Evolutionary conservation across 2,888 invertebrate species (phyloP), one percentile per base, ranked within the genome.

Genomic region (Chelonus formosanus): DNA sequence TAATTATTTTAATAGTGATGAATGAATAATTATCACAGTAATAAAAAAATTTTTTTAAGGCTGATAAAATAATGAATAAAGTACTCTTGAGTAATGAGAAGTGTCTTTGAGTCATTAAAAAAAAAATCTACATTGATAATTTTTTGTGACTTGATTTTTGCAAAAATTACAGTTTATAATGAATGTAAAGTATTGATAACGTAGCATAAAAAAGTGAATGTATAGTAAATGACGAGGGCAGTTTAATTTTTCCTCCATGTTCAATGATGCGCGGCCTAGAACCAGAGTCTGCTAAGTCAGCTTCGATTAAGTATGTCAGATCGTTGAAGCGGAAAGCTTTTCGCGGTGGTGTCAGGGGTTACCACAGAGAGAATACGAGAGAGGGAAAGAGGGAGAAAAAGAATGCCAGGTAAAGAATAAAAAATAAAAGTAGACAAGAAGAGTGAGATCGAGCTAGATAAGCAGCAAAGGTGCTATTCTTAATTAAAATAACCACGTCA

Each of bases 401-500:
- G 35, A 54, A 10, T 8, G 5, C 10, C 5, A 47, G 3, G 32
- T 48, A 20, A n/a, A 20, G 48, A 48, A 10, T 48, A 48, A 10
- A 20, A 48, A 48, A 48, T 20, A 48, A 48, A 5, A 48, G 10
- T 10, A 48, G 31, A 48, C 5, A 48, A 48, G 31, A 5, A 52
- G 52, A 34, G 34, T 52, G 52, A 52, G 52, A 34, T 52, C 8
- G 8, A 31, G 32, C 52, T 34, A 31, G 31, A 34, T 34, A 52
- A 52, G 52, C 20, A 20, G 20, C 6, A 5, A 56, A 52, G 55
- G 62, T 57, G 70, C 65, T 63, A 71, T 72, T 74, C 74, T 76
- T 76, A 76, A 77, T 76, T 77, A 76, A 76, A 76, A 76, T 76
- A 76, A 76, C 75, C 75, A 67, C 75, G 73, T 76, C 75, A 76